phyloP scores from a whole-genome alignment of 2,888 invertebrate species.

The Xylocampa areola region DNA sequence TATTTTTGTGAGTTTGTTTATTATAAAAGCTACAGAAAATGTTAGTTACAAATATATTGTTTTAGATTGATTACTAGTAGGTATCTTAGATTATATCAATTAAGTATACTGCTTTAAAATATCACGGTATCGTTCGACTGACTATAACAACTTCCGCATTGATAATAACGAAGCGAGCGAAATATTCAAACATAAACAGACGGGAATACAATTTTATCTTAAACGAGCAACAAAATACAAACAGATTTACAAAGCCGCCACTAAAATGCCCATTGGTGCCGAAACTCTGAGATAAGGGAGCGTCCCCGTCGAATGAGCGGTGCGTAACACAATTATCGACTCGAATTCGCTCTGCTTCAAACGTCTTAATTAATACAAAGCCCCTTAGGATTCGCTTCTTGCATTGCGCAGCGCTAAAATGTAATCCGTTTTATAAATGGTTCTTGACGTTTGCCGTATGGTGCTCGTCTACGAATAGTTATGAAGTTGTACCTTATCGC shows the following conservation, averaged over 20 bases:
- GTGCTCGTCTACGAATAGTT: background rate
- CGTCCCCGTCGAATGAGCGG: conserved; percentile 44
- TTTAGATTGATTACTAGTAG: no score
- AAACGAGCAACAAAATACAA: conserved; percentile 13
- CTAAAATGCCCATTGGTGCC: conserved; percentile 27
- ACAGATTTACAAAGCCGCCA: conserved; percentile 17
- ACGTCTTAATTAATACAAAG: conserved; percentile 59
- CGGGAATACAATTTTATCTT: conserved; percentile 20
- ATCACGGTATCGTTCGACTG: conserved; percentile 21
- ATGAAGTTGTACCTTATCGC: no score
- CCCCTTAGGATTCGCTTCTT: conserved; percentile 33
- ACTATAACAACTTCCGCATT: conserved; percentile 14
- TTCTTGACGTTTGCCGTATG: background rate
- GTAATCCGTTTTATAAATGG: conserved; percentile 16
- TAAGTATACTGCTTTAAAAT: conserved; percentile 18
- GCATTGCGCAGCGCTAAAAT: conserved; percentile 17
- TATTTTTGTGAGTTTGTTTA: background rate
- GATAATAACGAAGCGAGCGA: conserved; percentile 18
- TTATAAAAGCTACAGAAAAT: background rate
- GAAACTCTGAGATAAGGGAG: conserved; percentile 37
- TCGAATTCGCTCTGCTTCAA: conserved; percentile 50
- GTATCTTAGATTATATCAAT: no score
- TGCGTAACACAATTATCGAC: conserved; percentile 58
- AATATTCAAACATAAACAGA: conserved; percentile 28
- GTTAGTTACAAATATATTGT: conserved; percentile 6